Conservation (phyloP, 2,113 vertebrate genomes). For the Melanerpes formicivorus region DNA sequence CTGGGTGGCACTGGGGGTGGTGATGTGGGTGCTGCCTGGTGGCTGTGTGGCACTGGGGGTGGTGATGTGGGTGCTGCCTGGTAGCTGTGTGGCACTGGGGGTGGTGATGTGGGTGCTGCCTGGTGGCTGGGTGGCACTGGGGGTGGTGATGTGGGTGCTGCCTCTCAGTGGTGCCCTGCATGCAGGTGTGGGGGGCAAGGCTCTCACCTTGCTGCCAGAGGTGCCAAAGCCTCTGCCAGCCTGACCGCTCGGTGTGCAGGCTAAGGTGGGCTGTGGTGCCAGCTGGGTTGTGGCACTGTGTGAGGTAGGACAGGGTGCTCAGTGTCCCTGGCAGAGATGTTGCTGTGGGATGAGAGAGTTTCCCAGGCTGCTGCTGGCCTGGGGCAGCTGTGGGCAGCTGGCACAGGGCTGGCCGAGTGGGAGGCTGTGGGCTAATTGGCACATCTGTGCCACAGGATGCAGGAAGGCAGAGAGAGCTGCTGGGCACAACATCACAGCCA, state of each 20-base stretch:
- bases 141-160: not conserved
- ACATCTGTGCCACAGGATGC: not conserved
- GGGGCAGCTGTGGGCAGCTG: fast-evolving
- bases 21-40: not conserved
- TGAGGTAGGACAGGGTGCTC: fast-evolving
- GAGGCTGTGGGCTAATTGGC: not conserved
- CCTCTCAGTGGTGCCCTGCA: fast-evolving
- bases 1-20: no score
- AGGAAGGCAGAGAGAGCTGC: not conserved
- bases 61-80: no score
- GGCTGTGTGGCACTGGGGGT: no score
- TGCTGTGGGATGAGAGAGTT: not conserved
- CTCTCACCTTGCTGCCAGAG: not conserved
- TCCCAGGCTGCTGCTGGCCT: not conserved
- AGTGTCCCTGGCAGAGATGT: not conserved
- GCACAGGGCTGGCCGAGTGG: not conserved
- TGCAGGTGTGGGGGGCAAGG: not conserved
- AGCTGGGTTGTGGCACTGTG: not conserved
- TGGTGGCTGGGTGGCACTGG: no score
- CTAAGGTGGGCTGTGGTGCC: not conserved
- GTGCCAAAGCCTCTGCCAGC: not conserved
- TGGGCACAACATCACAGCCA: fast-evolving
- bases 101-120: no score
- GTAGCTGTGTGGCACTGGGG: no score
- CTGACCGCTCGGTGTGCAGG: not conserved